phyloP scores from a whole-genome alignment of 2,888 invertebrate species.

The Zaprionus obscuricornis region DNA sequence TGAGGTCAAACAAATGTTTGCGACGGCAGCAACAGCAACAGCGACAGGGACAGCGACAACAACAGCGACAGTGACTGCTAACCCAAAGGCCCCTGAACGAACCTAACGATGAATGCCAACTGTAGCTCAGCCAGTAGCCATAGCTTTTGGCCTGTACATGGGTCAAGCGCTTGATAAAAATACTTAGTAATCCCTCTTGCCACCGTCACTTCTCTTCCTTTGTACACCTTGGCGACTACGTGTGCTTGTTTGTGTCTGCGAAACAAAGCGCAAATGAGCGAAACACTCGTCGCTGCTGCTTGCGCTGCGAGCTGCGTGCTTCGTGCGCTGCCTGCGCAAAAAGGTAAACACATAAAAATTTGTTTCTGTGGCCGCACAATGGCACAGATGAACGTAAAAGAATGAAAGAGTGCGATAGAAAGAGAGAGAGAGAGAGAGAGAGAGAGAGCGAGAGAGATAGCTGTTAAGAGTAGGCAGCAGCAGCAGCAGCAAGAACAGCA shows the following conservation, averaged over 20 bases:
- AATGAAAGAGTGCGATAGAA: conserved; percentile 13
- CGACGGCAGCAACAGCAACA: conserved; percentile 11
- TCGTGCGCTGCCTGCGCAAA: conserved; percentile 53
- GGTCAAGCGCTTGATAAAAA: conserved; percentile 51
- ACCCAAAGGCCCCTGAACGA: neutral
- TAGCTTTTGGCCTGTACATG: conserved; percentile 30
- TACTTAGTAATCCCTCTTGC: conserved; percentile 17
- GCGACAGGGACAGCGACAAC: too few relatives aligned
- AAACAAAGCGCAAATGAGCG: conserved; percentile 47
- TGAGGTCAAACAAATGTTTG: conserved; percentile 35
- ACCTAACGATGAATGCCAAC: conserved; percentile 3
- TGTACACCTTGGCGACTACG: conserved; percentile 13
- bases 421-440: neutral
- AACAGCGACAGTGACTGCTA: too few relatives aligned
- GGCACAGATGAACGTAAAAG: neutral
- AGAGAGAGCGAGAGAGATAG: too few relatives aligned
- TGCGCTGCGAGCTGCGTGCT: conserved; percentile 8
- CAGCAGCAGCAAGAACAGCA: too few relatives aligned
- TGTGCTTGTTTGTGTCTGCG: conserved; percentile 13
- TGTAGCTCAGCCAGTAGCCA: too few relatives aligned
- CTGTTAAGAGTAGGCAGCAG: too few relatives aligned
- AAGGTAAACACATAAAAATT: conserved; percentile 74
- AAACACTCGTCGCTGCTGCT: conserved; percentile 1
- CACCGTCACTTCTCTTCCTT: neutral
- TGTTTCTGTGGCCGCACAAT: conserved; percentile 58